Evolutionary conservation across 2,888 invertebrate species (phyloP).

Genomic region (Orthosia cruda): DNA sequence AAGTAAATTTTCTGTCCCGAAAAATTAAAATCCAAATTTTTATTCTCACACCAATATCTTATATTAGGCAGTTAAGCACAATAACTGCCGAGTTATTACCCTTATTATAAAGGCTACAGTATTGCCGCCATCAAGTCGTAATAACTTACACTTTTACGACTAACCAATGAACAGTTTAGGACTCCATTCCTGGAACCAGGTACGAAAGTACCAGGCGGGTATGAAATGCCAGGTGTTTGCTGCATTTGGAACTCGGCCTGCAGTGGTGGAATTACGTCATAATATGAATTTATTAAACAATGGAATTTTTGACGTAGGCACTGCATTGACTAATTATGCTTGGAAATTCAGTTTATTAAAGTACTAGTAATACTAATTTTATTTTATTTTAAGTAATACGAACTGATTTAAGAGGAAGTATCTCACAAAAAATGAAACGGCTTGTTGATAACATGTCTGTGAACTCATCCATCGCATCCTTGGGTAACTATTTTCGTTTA

Average conservation of each 20-base stretch:
- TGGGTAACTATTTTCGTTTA: no score
- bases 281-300: constrained; percentile 3
- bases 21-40: constrained; percentile 12
- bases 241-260: constrained; percentile 30
- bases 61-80: constrained; percentile 16
- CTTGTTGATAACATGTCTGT: no score
- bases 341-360: not conserved
- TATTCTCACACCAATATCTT: constrained; percentile 9
- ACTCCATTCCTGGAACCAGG: constrained; percentile 29
- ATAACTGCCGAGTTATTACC: constrained; percentile 34
- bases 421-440: no score
- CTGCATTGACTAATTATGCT: not conserved
- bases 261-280: constrained; percentile 15
- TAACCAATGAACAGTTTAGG: constrained; percentile 56
- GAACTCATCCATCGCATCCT: no score
- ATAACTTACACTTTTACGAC: constrained; percentile 57
- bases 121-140: constrained; percentile 48
- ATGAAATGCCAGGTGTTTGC: constrained; percentile 50
- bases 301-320: constrained; percentile 1
- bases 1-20: not conserved
- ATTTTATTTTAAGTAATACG: no score
- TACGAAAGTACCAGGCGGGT: constrained; percentile 25
- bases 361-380: no score
- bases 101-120: constrained; percentile 32
- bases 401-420: not conserved